Conservation (phyloP, 2,888 invertebrate species). For the Watsonalla binaria region DNA sequence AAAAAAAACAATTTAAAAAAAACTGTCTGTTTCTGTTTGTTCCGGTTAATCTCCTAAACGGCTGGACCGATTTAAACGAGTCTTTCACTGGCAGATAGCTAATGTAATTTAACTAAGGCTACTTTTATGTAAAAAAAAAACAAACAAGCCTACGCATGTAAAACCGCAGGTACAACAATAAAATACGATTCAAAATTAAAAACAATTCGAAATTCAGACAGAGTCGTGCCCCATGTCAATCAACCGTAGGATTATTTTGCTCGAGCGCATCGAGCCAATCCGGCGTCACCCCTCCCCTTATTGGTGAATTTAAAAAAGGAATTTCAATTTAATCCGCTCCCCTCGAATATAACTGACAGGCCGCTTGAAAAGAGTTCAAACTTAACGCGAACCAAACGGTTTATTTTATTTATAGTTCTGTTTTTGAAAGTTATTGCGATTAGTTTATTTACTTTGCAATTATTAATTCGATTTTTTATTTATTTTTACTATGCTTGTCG, state of each 20-base stretch:
- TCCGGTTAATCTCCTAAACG: too few species aligned
- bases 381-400: constrained; percentile 22
- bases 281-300: constrained; percentile 63
- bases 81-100: too few species aligned
- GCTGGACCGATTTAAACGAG: too few species aligned
- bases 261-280: constrained; percentile 67
- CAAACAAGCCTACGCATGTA: too few species aligned
- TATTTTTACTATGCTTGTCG: too few species aligned
- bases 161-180: background rate
- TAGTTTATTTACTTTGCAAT: constrained; percentile 1
- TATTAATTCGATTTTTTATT: too few species aligned
- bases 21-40: too few species aligned
- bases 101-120: too few species aligned
- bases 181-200: background rate
- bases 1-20: too few species aligned
- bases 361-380: constrained; percentile 37
- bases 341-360: constrained; percentile 57
- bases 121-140: too few species aligned
- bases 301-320: constrained; percentile 76
- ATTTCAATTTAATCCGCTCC: constrained; percentile 73
- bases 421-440: constrained; percentile 22
- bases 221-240: constrained; percentile 53
- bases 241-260: constrained; percentile 60
- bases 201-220: constrained; percentile 1
- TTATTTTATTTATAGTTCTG: constrained; percentile 26